These are phyloP conservation scores for Tetanocera ferruginea DNA, from an alignment of 2,888 invertebrate species.

Conservation along the genomic window DNA sequence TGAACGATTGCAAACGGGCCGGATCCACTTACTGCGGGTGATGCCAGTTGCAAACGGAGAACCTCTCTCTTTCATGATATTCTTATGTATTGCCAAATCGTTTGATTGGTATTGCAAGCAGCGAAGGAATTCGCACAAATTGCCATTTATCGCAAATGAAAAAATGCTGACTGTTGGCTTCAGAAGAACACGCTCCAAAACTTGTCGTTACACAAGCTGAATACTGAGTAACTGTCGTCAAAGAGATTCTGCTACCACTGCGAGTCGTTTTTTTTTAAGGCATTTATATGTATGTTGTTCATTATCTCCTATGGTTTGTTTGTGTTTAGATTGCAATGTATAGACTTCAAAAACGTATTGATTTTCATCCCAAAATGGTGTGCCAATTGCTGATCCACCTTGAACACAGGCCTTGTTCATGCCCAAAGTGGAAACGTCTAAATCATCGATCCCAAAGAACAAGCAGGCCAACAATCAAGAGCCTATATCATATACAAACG, in stretches of 20 bases:
- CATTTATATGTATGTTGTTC: conserved; percentile 11
- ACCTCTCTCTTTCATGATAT: conserved; percentile 7
- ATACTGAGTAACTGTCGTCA: conserved; percentile 48
- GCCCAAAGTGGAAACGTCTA: conserved; percentile 32
- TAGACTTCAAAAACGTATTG: conserved; percentile 27
- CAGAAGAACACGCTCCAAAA: conserved; percentile 49
- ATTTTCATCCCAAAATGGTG: conserved; percentile 33
- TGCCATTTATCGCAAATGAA: conserved; percentile 46
- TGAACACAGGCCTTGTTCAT: conserved; percentile 33
- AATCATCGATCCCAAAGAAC: conserved; percentile 25
- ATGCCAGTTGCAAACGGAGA: conserved; percentile 17
- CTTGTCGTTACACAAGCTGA: conserved; percentile 51
- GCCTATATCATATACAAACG: too few relatives aligned
- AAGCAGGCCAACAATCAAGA: not conserved
- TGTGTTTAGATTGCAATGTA: conserved; percentile 33
- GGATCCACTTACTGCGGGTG: conserved; percentile 27
- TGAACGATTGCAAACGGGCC: conserved; percentile 17
- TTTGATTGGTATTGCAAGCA: conserved; percentile 37
- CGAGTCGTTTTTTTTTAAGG: not conserved
- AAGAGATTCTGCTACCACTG: conserved; percentile 19
- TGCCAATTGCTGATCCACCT: conserved; percentile 37
- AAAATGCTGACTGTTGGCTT: conserved; percentile 31
- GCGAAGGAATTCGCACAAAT: conserved; percentile 54
- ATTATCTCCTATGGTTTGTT: conserved; percentile 32
- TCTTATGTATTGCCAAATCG: conserved; percentile 12